A percentile compares a stretch with the other conserved stretches of the same genome.
phyloP scores from a whole-genome alignment of 2,797 vertebrate genomes.

The Choloepus didactylus region DNA sequence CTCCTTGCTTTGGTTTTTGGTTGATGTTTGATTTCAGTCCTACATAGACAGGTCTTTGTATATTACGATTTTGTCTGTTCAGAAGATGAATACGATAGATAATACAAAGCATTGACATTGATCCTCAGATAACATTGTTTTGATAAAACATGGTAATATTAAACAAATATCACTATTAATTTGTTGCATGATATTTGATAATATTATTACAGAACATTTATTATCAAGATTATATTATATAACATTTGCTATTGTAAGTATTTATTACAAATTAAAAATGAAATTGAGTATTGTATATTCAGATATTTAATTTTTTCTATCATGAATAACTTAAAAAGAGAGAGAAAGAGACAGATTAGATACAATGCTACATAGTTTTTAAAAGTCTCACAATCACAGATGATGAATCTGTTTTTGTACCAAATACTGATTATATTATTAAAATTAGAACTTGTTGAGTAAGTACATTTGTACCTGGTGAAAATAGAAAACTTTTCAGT shows the following conservation, averaged over 20 bases:
- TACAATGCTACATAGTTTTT: neutral
- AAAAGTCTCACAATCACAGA: neutral
- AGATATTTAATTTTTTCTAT: slow-evolving; percentile 8
- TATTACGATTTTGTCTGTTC: slow-evolving; percentile 26
- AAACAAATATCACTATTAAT: slow-evolving; percentile 19
- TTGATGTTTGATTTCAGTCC: slow-evolving; percentile 5
- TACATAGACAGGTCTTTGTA: slow-evolving; percentile 4
- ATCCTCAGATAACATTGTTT: slow-evolving; percentile 32
- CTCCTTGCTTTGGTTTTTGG: neutral
- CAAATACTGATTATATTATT: slow-evolving; percentile 25
- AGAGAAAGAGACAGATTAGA: neutral
- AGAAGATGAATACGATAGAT: neutral
- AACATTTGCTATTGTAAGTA: neutral
- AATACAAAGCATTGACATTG: slow-evolving; percentile 44
- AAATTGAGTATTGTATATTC: neutral
- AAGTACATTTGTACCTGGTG: neutral
- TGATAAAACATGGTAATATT: neutral
- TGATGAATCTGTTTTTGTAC: neutral
- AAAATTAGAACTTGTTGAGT: slow-evolving; percentile 11
- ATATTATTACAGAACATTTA: neutral
- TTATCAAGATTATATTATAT: slow-evolving; percentile 15
- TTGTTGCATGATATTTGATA: neutral
- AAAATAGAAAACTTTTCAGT: neutral
- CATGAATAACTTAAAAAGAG: slow-evolving; percentile 21
- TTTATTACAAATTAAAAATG: slow-evolving; percentile 37